phyloP scores from a whole-genome alignment of 2,113 vertebrate genomes.

The Phaethon lepturus region DNA sequence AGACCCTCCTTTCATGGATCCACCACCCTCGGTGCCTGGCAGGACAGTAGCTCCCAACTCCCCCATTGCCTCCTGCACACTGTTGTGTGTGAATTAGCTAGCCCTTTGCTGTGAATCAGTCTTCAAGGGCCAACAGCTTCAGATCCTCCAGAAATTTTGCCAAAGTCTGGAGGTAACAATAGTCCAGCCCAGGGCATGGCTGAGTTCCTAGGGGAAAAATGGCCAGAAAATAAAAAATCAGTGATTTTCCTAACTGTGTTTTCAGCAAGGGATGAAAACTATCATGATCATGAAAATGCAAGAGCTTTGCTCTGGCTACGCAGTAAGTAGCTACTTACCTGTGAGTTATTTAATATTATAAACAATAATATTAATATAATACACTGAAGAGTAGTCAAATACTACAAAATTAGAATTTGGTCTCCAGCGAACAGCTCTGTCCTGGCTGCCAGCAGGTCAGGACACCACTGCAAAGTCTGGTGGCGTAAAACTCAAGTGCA shows the following conservation, averaged over 20 bases:
- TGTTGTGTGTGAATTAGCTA: background rate
- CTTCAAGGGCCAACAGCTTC: background rate
- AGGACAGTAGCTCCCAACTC: background rate
- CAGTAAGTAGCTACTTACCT: background rate
- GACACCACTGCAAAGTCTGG: background rate
- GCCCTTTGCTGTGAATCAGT: background rate
- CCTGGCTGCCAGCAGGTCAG: background rate
- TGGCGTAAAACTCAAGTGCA: background rate
- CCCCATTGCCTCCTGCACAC: background rate
- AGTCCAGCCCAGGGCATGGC: background rate
- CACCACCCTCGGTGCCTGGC: background rate
- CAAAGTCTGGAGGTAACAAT: background rate
- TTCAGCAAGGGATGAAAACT: background rate
- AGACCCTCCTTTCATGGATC: background rate
- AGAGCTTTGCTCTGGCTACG: background rate
- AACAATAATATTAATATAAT: background rate
- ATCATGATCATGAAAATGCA: background rate
- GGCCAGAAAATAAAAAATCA: background rate
- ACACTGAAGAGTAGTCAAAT: background rate
- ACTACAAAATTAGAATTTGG: background rate
- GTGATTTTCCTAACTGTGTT: background rate
- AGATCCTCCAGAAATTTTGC: background rate
- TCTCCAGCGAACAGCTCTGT: background rate
- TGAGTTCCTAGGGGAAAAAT: background rate
- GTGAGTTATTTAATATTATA: background rate